Conservation (phyloP, 2,888 invertebrate genomes). For the Melipona beecheii region DNA sequence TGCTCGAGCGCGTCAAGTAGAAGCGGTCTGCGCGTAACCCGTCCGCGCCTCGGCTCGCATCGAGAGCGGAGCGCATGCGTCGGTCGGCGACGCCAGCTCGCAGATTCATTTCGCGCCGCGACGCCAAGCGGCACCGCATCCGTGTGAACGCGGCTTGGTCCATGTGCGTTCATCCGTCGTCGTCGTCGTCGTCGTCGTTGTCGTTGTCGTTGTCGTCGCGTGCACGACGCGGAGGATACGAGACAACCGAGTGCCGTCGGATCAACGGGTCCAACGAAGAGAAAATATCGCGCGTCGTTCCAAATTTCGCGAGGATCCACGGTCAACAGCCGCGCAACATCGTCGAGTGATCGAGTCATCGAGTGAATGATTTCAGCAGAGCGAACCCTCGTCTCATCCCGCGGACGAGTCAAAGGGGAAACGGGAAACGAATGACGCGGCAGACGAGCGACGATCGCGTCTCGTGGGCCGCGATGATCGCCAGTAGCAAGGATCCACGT, state of each 20-base stretch:
- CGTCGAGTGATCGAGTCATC: neutral
- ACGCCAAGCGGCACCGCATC: slow-evolving; percentile 71
- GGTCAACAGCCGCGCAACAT: neutral
- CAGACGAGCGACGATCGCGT: slow-evolving; percentile 37
- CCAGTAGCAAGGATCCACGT: slow-evolving; percentile 51
- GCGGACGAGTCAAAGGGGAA: neutral
- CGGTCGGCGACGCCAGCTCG: slow-evolving; percentile 57
- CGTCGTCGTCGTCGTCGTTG: slow-evolving; percentile 36
- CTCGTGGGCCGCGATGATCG: slow-evolving; percentile 47
- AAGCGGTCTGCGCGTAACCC: slow-evolving; percentile 69
- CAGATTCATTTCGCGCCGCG: slow-evolving; percentile 80
- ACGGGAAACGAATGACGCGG: slow-evolving; percentile 32
- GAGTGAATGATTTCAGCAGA: neutral
- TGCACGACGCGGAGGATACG: slow-evolving; percentile 47
- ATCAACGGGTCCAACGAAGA: no score
- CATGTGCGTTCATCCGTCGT: slow-evolving; percentile 66
- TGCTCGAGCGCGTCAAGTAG: slow-evolving; percentile 54
- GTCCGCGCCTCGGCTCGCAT: slow-evolving; percentile 59
- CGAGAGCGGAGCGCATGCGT: slow-evolving; percentile 68
- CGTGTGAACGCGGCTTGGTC: slow-evolving; percentile 63
- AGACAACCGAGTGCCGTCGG: neutral
- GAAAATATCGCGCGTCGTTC: neutral
- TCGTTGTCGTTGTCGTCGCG: slow-evolving; percentile 45
- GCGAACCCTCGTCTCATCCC: no score
- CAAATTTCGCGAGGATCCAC: neutral